Conservation (phyloP, 2,888 invertebrate species). For the Nymphalis polychloros region DNA sequence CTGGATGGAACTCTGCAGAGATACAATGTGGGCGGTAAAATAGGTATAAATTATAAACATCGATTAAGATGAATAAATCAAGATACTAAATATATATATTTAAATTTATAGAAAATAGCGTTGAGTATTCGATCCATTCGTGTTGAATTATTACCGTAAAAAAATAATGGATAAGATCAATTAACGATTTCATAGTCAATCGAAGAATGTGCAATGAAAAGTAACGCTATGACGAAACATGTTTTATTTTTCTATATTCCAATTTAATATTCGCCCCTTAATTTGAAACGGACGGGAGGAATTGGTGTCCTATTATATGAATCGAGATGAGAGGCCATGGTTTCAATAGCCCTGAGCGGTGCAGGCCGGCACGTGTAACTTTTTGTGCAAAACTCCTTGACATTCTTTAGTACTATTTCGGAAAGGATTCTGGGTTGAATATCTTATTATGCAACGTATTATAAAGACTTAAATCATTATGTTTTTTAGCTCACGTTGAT, state of each 20-base stretch:
- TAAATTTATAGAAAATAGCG: background rate
- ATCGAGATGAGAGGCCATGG: constrained; percentile 62
- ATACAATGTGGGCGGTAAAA: constrained; percentile 62
- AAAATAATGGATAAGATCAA: constrained; percentile 38
- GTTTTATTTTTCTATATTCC: constrained; percentile 35
- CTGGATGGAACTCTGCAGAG: constrained; percentile 47
- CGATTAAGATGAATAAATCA: constrained; percentile 31
- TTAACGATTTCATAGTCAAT: constrained; percentile 46
- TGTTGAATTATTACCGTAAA: constrained; percentile 46
- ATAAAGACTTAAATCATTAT: constrained; percentile 48
- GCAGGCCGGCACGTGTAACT: constrained; percentile 76
- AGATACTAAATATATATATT: background rate
- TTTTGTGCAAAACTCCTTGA: constrained; percentile 76
- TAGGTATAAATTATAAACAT: constrained; percentile 39
- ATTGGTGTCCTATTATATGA: constrained; percentile 73
- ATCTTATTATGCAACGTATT: constrained; percentile 76
- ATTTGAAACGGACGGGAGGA: constrained; percentile 56
- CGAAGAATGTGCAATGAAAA: constrained; percentile 32
- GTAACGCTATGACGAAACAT: constrained; percentile 10
- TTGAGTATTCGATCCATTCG: constrained; percentile 49
- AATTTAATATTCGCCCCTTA: constrained; percentile 47
- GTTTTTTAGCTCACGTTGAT: constrained; percentile 44
- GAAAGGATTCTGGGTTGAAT: constrained; percentile 67
- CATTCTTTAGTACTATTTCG: constrained; percentile 65
- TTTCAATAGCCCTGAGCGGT: constrained; percentile 76